Evolutionary conservation across 2,888 invertebrate genomes (phyloP).

Genomic region (Synanthedon tipuliformis): DNA sequence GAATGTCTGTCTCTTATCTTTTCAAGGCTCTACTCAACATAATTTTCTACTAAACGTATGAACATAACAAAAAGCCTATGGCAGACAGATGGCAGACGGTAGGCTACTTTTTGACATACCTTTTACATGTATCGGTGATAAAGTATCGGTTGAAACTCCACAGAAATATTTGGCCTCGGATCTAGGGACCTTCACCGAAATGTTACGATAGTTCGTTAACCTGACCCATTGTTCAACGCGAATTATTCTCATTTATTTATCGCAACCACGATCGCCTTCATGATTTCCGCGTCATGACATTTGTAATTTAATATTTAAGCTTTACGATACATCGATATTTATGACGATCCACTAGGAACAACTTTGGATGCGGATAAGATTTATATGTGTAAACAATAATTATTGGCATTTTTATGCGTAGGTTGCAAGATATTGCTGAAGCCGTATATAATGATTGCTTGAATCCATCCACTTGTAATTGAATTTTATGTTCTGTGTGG

Average conservation of each 20-base stretch:
- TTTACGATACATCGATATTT: slow-evolving; percentile 39
- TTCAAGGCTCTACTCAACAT: too few species aligned
- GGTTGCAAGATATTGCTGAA: too few species aligned
- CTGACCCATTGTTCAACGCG: slow-evolving; percentile 51
- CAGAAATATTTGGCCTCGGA: slow-evolving; percentile 37
- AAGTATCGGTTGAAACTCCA: not conserved
- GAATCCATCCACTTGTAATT: too few species aligned
- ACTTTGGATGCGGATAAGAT: not conserved
- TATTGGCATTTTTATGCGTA: not conserved
- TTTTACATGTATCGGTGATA: too few species aligned
- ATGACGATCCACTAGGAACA: slow-evolving; percentile 20
- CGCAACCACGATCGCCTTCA: slow-evolving; percentile 44
- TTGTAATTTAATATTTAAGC: slow-evolving; percentile 42
- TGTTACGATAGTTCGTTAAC: slow-evolving; percentile 60
- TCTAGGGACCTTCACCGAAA: slow-evolving; percentile 62
- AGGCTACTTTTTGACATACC: too few species aligned
- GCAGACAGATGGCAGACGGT: too few species aligned
- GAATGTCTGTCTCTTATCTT: too few species aligned
- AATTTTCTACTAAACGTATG: too few species aligned
- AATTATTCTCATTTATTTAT: slow-evolving; percentile 58
- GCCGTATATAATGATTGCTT: too few species aligned
- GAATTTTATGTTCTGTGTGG: not conserved
- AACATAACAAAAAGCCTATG: too few species aligned
- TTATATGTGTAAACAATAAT: not conserved
- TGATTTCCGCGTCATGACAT: slow-evolving; percentile 61